A percentile compares a stretch with the other conserved stretches of the same genome.
These are phyloP conservation scores for Phylloscopus trochilus DNA, from an alignment of 2,113 vertebrate genomes.

Conservation along the genomic window DNA sequence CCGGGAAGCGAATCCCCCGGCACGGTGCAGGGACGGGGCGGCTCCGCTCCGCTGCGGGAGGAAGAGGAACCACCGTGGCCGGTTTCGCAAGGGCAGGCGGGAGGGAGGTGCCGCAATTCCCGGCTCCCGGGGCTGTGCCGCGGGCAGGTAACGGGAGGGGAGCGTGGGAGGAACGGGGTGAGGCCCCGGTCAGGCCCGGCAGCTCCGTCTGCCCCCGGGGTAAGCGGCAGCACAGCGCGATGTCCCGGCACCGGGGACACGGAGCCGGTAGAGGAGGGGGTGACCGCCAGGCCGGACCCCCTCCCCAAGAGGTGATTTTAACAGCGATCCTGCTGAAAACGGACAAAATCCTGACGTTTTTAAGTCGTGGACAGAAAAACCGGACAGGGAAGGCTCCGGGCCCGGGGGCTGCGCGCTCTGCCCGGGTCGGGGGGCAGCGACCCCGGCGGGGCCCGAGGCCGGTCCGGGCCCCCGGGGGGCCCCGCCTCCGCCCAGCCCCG, in stretches of 20 bases:
- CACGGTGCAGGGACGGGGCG: background rate
- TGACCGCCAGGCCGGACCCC: background rate
- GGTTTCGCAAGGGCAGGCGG: background rate
- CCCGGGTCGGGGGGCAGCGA: background rate
- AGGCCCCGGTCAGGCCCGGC: background rate
- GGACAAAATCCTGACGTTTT: background rate
- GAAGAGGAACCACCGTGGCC: background rate
- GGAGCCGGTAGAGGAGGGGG: background rate
- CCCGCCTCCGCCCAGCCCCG: background rate
- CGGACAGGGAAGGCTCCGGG: background rate
- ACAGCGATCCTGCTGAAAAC: background rate
- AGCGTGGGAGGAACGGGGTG: background rate
- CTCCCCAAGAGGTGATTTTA: background rate
- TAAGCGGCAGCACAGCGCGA: background rate
- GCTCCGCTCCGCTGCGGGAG: background rate
- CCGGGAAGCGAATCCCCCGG: background rate
- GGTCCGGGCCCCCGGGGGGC: background rate
- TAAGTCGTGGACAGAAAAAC: accelerated
- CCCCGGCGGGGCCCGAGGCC: background rate
- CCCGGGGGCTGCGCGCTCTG: background rate
- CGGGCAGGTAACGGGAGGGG: background rate
- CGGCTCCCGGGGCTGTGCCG: background rate
- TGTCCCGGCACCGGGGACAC: background rate
- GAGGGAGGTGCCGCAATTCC: background rate
- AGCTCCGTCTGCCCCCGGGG: background rate